Evolutionary conservation across 1,140 invertebrate species (phyloP), one percentile per base, ranked within the genome.

Genomic region (Dendroctonus ponderosae): DNA sequence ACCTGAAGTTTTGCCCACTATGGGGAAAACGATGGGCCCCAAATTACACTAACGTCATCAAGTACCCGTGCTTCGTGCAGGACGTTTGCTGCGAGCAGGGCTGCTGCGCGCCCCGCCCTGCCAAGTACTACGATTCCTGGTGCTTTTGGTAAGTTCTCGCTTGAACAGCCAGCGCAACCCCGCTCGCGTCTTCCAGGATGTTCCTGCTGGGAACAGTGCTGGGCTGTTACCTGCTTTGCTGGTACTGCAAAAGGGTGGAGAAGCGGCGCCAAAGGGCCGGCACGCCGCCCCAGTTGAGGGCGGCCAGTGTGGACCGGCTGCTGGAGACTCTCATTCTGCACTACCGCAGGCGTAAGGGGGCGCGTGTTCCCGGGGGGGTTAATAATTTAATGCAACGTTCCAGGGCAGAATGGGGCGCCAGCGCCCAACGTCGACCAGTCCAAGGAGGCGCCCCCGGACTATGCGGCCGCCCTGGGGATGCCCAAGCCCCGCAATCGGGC

Each of bases 171-270:
- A 26, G 11, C 26, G 11, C 7, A 56, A 0, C 0, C 38, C 2
- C 40, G 14, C 11, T 38, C 3, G 12, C 0, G 7, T 61, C 38
- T 52, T 26, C 26, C 44, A 62, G 61, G 61, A 41, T 62, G 11
- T 53, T 62, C 38, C 39, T 44, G 8, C 5, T 62, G n/a, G 61
- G 37, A 43, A 53, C 53, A 38, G n/a, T 62, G n/a, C 12, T 62
- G 14, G 41, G 7, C n/a, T 53, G 14, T 5, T 62, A 53, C 37
- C 44, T 62, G 15, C 41, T 62, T 8, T 62, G 61, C 38, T 62
- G 61, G 61, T 62, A 62, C 15, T 62, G 61, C 41, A 62, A 62
- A 37, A 62, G 54, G 46, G 7, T 62, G 40, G 61, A 62, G 54
- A 62, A 62, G 44, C 41, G 44, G 44, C 49, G 61, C 3, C 61